Conservation (phyloP, 2,797 vertebrate genomes). For the Myotis findleyi region DNA sequence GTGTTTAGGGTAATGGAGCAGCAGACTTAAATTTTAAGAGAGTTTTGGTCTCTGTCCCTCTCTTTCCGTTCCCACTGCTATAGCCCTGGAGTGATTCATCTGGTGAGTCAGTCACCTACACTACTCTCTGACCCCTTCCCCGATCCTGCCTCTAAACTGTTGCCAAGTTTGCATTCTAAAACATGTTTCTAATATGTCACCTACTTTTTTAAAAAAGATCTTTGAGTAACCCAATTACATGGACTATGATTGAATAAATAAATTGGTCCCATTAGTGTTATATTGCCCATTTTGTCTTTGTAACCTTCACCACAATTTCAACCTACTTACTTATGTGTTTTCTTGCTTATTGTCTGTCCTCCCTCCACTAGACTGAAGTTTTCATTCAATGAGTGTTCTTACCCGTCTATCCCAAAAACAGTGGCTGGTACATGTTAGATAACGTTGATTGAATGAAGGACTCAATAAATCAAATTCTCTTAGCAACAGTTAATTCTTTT, state of each 20-base stretch:
- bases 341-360: constrained; percentile 18
- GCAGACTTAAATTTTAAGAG: background rate
- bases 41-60: background rate
- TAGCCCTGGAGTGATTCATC: background rate
- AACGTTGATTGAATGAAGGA: constrained; percentile 40
- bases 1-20: constrained; percentile 37
- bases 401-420: constrained; percentile 5
- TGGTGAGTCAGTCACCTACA: background rate
- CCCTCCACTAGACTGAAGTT: background rate
- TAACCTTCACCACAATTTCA: background rate
- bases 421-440: constrained; percentile 1
- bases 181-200: constrained; percentile 36
- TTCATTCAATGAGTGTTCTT: background rate
- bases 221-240: constrained; percentile 38
- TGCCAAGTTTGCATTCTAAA: constrained; percentile 22
- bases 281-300: constrained; percentile 43
- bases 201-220: constrained; percentile 55
- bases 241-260: constrained; percentile 50
- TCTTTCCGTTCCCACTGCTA: background rate
- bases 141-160: background rate
- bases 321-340: background rate
- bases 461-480: constrained; percentile 60
- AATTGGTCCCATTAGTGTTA: constrained; percentile 8
- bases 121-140: background rate
- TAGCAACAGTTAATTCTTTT: constrained; percentile 39